phyloP scores from a whole-genome alignment of 2,888 invertebrate genomes.

The Nycteola revayana region DNA sequence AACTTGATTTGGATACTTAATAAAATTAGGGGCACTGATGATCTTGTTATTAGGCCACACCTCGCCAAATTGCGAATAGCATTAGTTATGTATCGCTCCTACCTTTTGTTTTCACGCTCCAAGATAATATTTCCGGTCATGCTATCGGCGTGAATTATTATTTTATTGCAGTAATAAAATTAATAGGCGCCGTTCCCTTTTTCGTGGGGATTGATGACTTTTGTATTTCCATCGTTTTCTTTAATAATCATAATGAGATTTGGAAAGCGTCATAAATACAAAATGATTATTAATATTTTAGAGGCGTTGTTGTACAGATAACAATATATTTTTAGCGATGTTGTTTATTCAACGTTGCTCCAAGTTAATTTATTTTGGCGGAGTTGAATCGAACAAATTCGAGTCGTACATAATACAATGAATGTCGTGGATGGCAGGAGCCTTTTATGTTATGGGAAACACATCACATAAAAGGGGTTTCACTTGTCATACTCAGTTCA shows the following conservation, averaged over 20 bases:
- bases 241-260: constrained; percentile 25
- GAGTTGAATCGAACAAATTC: no score
- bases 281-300: constrained; percentile 7
- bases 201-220: constrained; percentile 28
- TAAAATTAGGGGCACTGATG: constrained; percentile 53
- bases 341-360: background rate
- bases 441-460: no score
- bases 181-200: constrained; percentile 38
- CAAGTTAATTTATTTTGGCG: background rate
- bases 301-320: background rate
- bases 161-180: constrained; percentile 66
- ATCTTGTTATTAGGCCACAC: constrained; percentile 59
- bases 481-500: no score
- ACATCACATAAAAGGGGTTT: no score
- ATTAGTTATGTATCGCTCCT: constrained; percentile 44
- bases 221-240: constrained; percentile 22
- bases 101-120: constrained; percentile 64
- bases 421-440: no score
- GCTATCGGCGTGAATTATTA: constrained; percentile 66
- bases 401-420: no score
- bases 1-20: constrained; percentile 55
- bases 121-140: constrained; percentile 75
- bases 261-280: constrained; percentile 15
- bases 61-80: constrained; percentile 63
- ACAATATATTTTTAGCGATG: background rate